Evolutionary conservation across 2,888 invertebrate genomes (phyloP).

Genomic region (Stratiomys singularior): DNA sequence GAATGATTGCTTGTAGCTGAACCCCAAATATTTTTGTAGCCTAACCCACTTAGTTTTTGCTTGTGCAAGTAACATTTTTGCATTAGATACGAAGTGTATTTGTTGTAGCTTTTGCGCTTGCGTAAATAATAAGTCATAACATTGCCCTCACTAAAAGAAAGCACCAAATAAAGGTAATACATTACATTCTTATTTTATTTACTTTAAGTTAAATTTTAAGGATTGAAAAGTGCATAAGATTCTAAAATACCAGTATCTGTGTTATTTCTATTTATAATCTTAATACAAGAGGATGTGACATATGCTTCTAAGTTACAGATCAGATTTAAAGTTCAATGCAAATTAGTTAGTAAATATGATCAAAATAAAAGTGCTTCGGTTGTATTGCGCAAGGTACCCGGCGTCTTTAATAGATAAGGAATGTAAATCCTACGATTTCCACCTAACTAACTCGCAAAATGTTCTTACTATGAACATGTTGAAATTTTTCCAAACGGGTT

Average conservation of each 20-base stretch:
- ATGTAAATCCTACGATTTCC: too few relatives aligned
- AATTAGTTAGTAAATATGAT: too few relatives aligned
- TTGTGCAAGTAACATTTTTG: conserved; percentile 41
- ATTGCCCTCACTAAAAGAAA: conserved; percentile 61
- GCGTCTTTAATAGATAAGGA: too few relatives aligned
- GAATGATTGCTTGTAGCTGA: conserved; percentile 14
- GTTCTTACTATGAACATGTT: too few relatives aligned
- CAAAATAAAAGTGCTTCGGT: too few relatives aligned
- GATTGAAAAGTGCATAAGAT: neutral
- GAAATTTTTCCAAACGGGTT: too few relatives aligned
- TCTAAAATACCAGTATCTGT: conserved; percentile 9
- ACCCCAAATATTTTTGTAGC: conserved; percentile 44
- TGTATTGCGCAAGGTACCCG: too few relatives aligned
- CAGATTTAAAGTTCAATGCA: too few relatives aligned
- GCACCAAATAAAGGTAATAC: conserved; percentile 63
- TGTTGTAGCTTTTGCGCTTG: conserved; percentile 40
- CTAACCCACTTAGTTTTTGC: conserved; percentile 12
- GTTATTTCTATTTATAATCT: conserved; percentile 1
- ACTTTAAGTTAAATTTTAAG: conserved; percentile 23
- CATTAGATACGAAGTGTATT: conserved; percentile 13
- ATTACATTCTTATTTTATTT: conserved; percentile 54
- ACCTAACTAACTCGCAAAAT: too few relatives aligned
- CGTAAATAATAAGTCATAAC: conserved; percentile 58
- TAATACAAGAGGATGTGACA: too few relatives aligned
- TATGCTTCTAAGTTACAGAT: too few relatives aligned